Evolutionary conservation across 2,888 invertebrate genomes (phyloP), one percentile per base, ranked within the genome.

Genomic region (Liposcelis brunnea): DNA sequence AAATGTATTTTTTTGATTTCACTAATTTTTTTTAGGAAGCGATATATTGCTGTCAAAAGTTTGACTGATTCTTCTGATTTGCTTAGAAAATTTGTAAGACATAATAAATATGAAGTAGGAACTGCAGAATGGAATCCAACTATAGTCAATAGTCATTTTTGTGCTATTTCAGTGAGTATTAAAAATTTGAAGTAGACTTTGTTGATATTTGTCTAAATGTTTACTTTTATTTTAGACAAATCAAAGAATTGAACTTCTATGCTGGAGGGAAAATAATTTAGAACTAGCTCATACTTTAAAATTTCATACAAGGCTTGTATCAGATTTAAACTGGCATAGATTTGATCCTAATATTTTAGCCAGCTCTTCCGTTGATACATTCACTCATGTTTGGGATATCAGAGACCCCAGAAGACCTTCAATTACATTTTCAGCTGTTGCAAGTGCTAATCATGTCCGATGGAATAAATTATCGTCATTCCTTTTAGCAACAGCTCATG

Each of bases 101-200:
- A 89, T 57, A 90, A 89, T 58, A 90, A 93, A 67, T 91, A 90
- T 64, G 91, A 93, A 61, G 86, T 91, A 1, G 83, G 84, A 3
- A 82, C 85, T 11, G 87, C 90, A 0, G 90, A 91, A 65, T 93
- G 90, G 83, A 90, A 87, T 59, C 87, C 85, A 43, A 82, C 80
- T 34, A 68, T 74, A 45, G 71, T 76, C 44, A 77, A 83, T 47
- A 77, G 77, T 58, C 80, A 84, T 56, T 68, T 83, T 26, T 89
- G 89, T 64, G 89, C 89, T 38, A 81, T 91, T 55, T 86, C 91
- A 49, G 90, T 90, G 65, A 70, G 73, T 63, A 32, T 32, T 10
- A 10, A 32, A 32, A 32, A 10, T n/a, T 10, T 32, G n/a, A 32
- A 10, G 32, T 32, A 32, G n/a, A 32, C 8, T 18, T 36, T 15